A percentile compares a stretch with the other conserved stretches of the same genome.
These are phyloP conservation scores for Eira barbara DNA, from an alignment of 2,113 vertebrate genomes.

Conservation along the genomic window DNA sequence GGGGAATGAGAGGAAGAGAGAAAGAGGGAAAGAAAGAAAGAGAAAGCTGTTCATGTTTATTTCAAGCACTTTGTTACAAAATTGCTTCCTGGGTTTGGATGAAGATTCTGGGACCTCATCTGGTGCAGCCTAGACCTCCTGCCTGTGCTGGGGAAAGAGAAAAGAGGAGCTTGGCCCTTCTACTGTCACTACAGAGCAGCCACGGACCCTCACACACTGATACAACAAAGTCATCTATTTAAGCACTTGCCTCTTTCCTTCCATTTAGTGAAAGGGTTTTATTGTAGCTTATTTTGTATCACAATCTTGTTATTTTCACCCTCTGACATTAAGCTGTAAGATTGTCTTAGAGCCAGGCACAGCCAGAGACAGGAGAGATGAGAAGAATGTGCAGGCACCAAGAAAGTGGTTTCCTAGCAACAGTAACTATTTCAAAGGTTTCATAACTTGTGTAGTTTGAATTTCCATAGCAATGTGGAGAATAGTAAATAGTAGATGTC, in stretches of 20 bases:
- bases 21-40: neutral
- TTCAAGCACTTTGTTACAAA: conserved; percentile 53
- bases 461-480: conserved; percentile 74
- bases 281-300: conserved; percentile 62
- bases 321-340: conserved; percentile 68
- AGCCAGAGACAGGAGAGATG: conserved; percentile 74
- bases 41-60: neutral
- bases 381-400: conserved; percentile 73
- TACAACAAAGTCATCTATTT: conserved; percentile 28
- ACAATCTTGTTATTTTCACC: conserved; percentile 35
- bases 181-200: too few relatives aligned
- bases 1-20: neutral
- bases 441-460: conserved; percentile 72
- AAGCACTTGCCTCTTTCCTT: conserved; percentile 41
- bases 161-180: neutral
- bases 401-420: conserved; percentile 86
- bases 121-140: conserved; percentile 2
- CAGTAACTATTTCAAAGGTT: conserved; percentile 77
- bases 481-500: conserved; percentile 67
- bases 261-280: conserved; percentile 28
- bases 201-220: neutral
- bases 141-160: neutral
- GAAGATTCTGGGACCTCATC: neutral
- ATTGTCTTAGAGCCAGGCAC: conserved; percentile 66
- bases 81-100: neutral